These are phyloP conservation scores for Eledone cirrhosa DNA, from an alignment of 2,888 invertebrate genomes.

Conservation along the genomic window DNA sequence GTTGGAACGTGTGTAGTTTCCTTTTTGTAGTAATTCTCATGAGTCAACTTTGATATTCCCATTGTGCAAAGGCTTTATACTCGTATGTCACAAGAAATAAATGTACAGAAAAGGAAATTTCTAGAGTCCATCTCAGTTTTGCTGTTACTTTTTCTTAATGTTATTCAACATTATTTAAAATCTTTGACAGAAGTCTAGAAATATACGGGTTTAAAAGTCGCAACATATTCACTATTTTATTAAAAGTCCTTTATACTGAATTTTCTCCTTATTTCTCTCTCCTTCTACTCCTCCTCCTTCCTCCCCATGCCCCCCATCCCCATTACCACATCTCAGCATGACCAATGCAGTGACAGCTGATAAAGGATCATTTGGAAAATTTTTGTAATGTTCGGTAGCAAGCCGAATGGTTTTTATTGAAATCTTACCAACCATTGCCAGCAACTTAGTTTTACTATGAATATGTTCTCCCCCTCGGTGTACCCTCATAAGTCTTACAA, in stretches of 20 bases:
- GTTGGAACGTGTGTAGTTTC: constrained; percentile 28
- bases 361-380: constrained; percentile 7
- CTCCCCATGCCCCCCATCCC: too few relatives aligned
- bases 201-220: constrained; percentile 26
- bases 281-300: neutral
- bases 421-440: neutral
- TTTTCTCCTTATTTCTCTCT: constrained; percentile 18
- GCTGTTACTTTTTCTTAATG: constrained; percentile 26
- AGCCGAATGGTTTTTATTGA: neutral
- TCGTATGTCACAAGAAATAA: constrained; percentile 30
- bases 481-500: too few relatives aligned
- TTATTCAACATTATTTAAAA: constrained; percentile 27
- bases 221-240: constrained; percentile 22
- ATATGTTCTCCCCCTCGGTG: too few relatives aligned
- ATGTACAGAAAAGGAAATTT: constrained; percentile 29
- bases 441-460: neutral
- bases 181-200: constrained; percentile 16
- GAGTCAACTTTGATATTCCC: constrained; percentile 26
- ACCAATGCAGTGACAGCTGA: neutral
- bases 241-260: constrained; percentile 25
- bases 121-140: constrained; percentile 29
- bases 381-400: neutral
- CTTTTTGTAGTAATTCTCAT: constrained; percentile 26
- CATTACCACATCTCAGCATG: too few relatives aligned
- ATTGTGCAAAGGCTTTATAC: constrained; percentile 30